These are phyloP conservation scores for Cancer borealis DNA, from an alignment of 2,888 invertebrate genomes.

Conservation along the genomic window DNA sequence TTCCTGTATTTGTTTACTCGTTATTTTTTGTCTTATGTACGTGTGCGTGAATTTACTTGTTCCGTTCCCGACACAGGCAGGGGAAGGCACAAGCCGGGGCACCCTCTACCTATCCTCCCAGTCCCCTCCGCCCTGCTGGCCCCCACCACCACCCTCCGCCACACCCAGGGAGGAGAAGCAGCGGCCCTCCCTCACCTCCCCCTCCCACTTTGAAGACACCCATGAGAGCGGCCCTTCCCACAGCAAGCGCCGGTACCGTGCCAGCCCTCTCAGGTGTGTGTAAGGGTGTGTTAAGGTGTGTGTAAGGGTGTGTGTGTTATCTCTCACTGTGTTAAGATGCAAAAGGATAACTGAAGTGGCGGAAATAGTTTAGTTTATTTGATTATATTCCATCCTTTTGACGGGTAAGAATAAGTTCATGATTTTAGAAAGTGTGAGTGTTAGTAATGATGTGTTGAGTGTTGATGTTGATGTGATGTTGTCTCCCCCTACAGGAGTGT, in stretches of 20 bases:
- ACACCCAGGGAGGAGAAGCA: constrained; percentile 74
- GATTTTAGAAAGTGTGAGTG: background rate
- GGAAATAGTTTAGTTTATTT: too few relatives aligned
- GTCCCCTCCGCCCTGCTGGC: constrained; percentile 75
- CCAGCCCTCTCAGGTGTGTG: constrained; percentile 76
- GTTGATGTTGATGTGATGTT: background rate
- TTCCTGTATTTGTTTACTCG: background rate
- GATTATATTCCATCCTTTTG: background rate
- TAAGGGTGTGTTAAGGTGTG: background rate
- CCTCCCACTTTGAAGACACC: constrained; percentile 73
- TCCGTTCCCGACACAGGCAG: constrained; percentile 33
- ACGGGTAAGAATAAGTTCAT: background rate
- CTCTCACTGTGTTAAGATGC: background rate
- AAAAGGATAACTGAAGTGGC: background rate
- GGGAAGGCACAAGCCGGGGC: constrained; percentile 70
- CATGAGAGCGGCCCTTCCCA: constrained; percentile 74
- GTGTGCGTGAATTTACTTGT: background rate
- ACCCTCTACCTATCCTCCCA: constrained; percentile 70
- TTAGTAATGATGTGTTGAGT: background rate
- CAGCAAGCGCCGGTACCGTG: constrained; percentile 76
- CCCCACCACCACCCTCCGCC: constrained; percentile 68
- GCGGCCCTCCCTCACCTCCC: constrained; percentile 69
- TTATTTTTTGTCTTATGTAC: background rate
- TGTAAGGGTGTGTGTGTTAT: background rate
- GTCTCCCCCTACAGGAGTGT: constrained; percentile 69